Evolutionary conservation across 2,797 vertebrate genomes (phyloP).

Genomic region (Sebastes elongatus): DNA sequence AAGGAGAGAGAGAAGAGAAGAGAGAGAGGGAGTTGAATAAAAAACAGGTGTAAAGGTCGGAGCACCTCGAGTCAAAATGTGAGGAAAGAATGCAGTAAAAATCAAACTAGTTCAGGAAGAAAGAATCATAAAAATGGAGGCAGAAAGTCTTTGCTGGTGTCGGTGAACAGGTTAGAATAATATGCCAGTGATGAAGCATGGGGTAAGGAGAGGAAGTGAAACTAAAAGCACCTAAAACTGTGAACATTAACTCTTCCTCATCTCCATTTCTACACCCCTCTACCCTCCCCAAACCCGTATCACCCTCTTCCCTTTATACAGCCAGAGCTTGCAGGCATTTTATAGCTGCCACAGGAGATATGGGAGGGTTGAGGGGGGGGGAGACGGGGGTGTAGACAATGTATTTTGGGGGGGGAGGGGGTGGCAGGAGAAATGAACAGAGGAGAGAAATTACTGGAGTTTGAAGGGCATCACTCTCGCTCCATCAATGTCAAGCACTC

Average conservation of each 20-base stretch:
- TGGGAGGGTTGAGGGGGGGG: neutral
- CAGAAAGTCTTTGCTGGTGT: neutral
- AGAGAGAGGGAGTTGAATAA: slow-evolving; percentile 26
- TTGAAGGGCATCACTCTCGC: slow-evolving; percentile 85
- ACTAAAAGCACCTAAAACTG: neutral
- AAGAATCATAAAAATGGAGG: neutral
- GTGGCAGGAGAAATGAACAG: slow-evolving; percentile 59
- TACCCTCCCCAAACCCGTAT: slow-evolving; percentile 27
- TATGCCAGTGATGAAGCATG: neutral
- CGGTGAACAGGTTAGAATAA: neutral
- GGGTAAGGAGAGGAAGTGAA: neutral
- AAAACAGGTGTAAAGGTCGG: slow-evolving; percentile 61
- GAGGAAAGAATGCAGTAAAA: neutral
- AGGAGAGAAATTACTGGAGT: slow-evolving; percentile 75
- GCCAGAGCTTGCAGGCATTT: slow-evolving; percentile 66
- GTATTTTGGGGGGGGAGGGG: slow-evolving; percentile 46
- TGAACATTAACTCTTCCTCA: slow-evolving; percentile 1
- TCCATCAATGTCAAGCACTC: slow-evolving; percentile 78
- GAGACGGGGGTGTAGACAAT: slow-evolving; percentile 44
- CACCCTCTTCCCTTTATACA: slow-evolving; percentile 31
- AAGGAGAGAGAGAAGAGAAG: neutral
- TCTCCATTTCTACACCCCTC: slow-evolving; percentile 27
- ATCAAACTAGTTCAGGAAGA: neutral
- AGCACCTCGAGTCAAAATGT: slow-evolving; percentile 13
- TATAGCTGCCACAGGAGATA: slow-evolving; percentile 67